Conservation (phyloP, 2,888 invertebrate species). For the Exocentrus adspersus region DNA sequence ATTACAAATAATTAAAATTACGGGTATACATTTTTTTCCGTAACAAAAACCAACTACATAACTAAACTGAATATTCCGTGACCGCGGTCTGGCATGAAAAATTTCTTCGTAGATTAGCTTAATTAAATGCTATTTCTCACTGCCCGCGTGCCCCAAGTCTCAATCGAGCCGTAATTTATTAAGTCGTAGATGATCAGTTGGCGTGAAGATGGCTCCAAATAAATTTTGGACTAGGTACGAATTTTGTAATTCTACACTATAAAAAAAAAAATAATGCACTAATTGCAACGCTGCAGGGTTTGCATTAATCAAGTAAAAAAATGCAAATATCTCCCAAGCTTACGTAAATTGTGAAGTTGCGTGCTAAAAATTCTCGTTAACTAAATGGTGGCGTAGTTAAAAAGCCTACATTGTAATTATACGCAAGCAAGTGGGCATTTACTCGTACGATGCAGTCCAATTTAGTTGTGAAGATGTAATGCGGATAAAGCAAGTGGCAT, state of each 20-base stretch:
- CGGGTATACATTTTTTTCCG: constrained; percentile 16
- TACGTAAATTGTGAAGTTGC: constrained; percentile 39
- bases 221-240: too few species aligned
- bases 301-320: constrained; percentile 35
- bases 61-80: constrained; percentile 20
- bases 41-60: too few species aligned
- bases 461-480: constrained; percentile 29
- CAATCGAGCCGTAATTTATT: constrained; percentile 10
- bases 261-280: not conserved
- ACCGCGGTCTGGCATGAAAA: constrained; percentile 13
- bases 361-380: constrained; percentile 42
- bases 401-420: constrained; percentile 32
- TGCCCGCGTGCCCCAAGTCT: constrained; percentile 10
- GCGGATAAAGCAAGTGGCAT: constrained; percentile 21
- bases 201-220: too few species aligned
- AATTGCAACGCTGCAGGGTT: constrained; percentile 26
- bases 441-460: constrained; percentile 23
- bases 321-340: constrained; percentile 35
- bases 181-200: constrained; percentile 5
- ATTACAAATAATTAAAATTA: constrained; percentile 27
- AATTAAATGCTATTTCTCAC: constrained; percentile 24
- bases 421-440: constrained; percentile 27
- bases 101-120: constrained; percentile 20
- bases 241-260: too few species aligned
- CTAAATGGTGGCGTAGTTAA: constrained; percentile 35